Percentiles rank a stretch among this genome's conserved stretches.
Evolutionary conservation across 2,113 vertebrate species (phyloP).

Genomic region (Cavia porcellus): DNA sequence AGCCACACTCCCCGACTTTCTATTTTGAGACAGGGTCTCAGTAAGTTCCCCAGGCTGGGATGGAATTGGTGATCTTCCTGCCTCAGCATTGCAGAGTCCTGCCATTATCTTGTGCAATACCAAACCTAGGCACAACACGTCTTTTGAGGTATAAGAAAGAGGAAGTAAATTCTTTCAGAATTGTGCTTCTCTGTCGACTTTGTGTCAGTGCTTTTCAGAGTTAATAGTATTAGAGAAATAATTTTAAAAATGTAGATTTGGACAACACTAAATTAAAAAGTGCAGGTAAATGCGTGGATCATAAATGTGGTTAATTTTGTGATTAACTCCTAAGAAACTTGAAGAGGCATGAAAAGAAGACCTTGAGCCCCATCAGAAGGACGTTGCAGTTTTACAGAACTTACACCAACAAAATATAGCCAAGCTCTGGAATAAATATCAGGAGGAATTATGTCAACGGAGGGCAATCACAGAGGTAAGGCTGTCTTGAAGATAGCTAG

Average conservation of each 20-base stretch:
- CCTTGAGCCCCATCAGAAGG: conserved; percentile 96
- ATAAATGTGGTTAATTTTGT: conserved; percentile 42
- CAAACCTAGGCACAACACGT: no score
- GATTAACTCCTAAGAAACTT: conserved; percentile 90
- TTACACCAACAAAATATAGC: conserved; percentile 91
- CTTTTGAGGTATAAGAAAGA: no score
- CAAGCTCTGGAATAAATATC: conserved; percentile 87
- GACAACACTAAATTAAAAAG: neutral
- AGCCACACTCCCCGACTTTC: no score
- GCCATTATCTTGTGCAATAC: no score
- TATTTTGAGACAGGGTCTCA: no score
- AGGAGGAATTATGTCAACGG: no score
- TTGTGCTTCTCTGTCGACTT: no score
- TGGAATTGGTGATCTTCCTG: no score
- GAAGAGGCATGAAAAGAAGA: conserved; percentile 92
- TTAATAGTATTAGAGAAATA: neutral
- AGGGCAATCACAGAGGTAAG: conserved; percentile 88
- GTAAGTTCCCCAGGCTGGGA: no score
- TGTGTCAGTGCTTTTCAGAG: no score
- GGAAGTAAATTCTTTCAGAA: no score
- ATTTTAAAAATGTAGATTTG: conserved; percentile 36
- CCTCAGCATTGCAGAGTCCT: no score
- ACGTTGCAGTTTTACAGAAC: conserved; percentile 95
- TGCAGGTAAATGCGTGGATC: neutral
- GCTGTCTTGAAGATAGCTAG: neutral